A percentile compares a stretch with the other conserved stretches of the same genome.
phyloP scores from a whole-genome alignment of 1,140 invertebrate genomes.

The Rhagoletis pomonella region DNA sequence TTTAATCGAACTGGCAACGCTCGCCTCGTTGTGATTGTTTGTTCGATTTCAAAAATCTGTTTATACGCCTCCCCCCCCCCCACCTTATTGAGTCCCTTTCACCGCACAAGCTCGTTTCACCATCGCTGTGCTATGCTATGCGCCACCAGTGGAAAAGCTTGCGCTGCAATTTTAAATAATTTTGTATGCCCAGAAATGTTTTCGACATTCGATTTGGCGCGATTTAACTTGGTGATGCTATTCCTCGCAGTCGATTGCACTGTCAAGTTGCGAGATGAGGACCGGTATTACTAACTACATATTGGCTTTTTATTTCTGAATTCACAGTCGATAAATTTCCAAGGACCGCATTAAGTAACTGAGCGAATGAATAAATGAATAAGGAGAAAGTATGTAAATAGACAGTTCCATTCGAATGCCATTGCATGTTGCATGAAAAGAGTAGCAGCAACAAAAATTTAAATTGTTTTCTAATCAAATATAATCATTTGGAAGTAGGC shows the following conservation, averaged over 20 bases:
- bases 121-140: neutral
- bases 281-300: constrained; percentile 12
- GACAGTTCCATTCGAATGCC: neutral
- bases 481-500: too few relatives aligned
- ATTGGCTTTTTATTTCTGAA: constrained; percentile 4
- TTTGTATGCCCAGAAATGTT: constrained; percentile 6
- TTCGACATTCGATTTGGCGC: constrained; percentile 19
- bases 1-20: neutral
- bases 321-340: constrained; percentile 16
- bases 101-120: neutral
- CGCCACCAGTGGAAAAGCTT: neutral
- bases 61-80: neutral
- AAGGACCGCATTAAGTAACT: constrained; percentile 20
- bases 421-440: neutral
- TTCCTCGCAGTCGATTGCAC: constrained; percentile 29
- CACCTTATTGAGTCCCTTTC: neutral
- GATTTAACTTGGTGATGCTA: neutral
- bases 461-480: too few relatives aligned
- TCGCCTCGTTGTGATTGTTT: neutral
- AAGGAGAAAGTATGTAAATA: neutral
- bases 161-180: neutral
- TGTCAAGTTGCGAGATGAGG: constrained; percentile 22
- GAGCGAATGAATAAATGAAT: neutral
- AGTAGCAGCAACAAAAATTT: neutral
- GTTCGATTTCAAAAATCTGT: constrained; percentile 5